Base-by-base conservation (phyloP, 2,797 vertebrate species). In the Ceryle rudis region DNA sequence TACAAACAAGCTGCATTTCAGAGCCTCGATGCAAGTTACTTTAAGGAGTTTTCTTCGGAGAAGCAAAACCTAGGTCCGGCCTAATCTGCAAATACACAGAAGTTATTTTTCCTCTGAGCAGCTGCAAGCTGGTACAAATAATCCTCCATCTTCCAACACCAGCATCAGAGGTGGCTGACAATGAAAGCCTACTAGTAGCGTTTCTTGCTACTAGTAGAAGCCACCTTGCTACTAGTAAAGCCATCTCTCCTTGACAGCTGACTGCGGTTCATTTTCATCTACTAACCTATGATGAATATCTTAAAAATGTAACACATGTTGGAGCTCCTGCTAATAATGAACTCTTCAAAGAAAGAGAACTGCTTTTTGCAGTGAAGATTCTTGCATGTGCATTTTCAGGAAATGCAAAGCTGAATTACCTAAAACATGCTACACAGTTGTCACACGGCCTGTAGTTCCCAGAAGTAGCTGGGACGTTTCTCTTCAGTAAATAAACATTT, bases 81-180 rank as follows among this genome's bases (percentile, higher is more conserved):
- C 69, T 96, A 95, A 96, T 71, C 91, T 95, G 91, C 91, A 91
- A 96, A 81, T 46, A 52, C 22, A 74, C 72, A 93, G 70, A 86
- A 88, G 75, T 67, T 96, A 73, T 80, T 96, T 95, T 96, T 79
- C 54, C 55, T 97, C 71, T 71, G 74, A 89, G 83, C 89, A 92
- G 69, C 72, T 95, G 94, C 91, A 91, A 95, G 51, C 94, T 86
- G 92, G 75, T 97, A 90, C 90, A 97, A 93, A 96, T 83, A 96
- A 91, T 90, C 86, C 90, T 94, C 91, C 72, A 81, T 93, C 94
- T 92, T 97, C 81, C 86, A 97, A 77, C 90, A 97, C 67, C 93
- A 96, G 90, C 92, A 42, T 52, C 87, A 94, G 15, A 65, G 73
- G 86, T 94, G 85, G 88, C 87, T 96, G 95, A 80, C 90, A 95